Conservation (phyloP, 2,113 vertebrate genomes). For the Aptenodytes forsteri region DNA sequence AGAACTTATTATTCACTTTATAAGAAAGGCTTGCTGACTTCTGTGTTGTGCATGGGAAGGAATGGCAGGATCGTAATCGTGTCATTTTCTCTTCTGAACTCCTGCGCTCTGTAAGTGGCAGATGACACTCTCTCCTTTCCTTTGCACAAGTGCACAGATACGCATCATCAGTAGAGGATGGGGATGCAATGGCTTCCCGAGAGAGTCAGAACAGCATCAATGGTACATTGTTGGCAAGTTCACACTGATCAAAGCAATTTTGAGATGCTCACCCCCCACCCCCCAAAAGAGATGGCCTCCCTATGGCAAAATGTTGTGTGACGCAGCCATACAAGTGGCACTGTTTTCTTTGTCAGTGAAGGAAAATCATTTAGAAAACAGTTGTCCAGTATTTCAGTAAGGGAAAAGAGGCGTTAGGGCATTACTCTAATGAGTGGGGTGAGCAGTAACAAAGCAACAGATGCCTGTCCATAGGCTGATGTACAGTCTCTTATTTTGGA, state of each 20-base stretch:
- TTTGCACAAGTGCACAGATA: constrained; percentile 16
- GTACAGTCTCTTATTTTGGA: neutral
- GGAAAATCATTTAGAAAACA: neutral
- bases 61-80: neutral
- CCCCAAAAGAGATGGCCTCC: neutral
- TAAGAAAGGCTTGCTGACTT: neutral
- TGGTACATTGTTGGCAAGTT: constrained; percentile 8
- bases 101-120: neutral
- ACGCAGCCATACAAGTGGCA: neutral
- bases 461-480: neutral
- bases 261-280: neutral
- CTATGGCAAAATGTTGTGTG: constrained; percentile 3
- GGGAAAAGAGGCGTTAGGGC: neutral
- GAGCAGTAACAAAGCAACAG: constrained; percentile 23
- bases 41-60: neutral
- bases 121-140: constrained; percentile 7
- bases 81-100: neutral
- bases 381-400: neutral
- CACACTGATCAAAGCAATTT: constrained; percentile 44
- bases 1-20: neutral
- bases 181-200: neutral
- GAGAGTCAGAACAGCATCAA: constrained; percentile 14
- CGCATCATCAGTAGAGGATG: constrained; percentile 27
- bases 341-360: neutral
- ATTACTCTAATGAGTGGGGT: neutral